phyloP scores from a whole-genome alignment of 2,113 vertebrate genomes.

The Lynx canadensis region DNA sequence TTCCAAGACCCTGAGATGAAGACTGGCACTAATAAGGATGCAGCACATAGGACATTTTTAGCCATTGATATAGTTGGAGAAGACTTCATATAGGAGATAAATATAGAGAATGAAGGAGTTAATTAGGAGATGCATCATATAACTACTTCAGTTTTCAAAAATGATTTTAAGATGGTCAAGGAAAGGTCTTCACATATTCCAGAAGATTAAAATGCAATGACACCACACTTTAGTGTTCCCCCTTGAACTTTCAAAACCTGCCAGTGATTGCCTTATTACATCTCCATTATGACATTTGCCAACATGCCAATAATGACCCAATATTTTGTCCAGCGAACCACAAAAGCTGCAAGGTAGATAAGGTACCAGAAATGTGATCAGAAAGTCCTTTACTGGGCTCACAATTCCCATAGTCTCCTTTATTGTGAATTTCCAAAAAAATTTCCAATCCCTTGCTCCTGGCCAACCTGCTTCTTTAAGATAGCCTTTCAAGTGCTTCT shows the following conservation, averaged over 20 bases:
- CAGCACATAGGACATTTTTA: background rate
- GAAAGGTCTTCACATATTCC: background rate
- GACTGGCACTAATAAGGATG: background rate
- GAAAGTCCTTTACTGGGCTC: background rate
- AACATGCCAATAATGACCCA: background rate
- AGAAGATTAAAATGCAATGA: background rate
- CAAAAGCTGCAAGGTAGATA: background rate
- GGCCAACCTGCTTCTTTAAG: background rate
- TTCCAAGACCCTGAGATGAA: background rate
- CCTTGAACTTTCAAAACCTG: background rate
- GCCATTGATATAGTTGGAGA: background rate
- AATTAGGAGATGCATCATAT: background rate
- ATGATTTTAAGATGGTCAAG: background rate
- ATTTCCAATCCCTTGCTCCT: background rate
- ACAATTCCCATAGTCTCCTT: background rate
- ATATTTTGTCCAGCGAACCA: background rate
- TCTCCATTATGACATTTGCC: background rate
- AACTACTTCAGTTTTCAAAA: background rate
- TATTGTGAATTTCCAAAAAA: conserved; percentile 26
- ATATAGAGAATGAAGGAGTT: background rate
- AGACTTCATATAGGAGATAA: background rate
- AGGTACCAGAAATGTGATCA: background rate
- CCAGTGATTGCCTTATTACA: background rate
- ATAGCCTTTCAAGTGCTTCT: background rate
- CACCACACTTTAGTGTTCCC: background rate